Evolutionary conservation across 2,113 vertebrate genomes (phyloP).

Genomic region (Pedionomus torquatus): DNA sequence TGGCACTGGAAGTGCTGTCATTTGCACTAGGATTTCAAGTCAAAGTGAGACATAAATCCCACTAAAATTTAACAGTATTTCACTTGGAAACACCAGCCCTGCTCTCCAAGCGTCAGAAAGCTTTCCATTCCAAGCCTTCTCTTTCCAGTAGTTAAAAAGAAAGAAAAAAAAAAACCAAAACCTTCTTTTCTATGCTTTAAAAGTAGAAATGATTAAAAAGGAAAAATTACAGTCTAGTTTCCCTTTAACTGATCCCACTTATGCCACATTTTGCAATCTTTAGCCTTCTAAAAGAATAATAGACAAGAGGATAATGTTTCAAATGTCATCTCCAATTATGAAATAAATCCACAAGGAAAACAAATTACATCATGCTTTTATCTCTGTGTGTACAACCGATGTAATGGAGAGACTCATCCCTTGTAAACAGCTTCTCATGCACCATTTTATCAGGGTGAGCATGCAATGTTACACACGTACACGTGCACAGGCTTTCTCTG

Average conservation of each 20-base stretch:
- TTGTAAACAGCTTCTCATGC: neutral
- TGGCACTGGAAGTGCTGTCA: neutral
- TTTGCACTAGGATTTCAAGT: neutral
- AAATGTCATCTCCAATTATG: neutral
- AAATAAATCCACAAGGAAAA: slow-evolving; percentile 41
- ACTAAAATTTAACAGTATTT: neutral
- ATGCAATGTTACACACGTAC: neutral
- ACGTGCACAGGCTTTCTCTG: neutral
- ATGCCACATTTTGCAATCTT: neutral
- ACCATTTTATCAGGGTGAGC: neutral
- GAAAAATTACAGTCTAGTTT: neutral
- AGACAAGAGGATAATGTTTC: slow-evolving; percentile 4
- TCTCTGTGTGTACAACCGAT: neutral
- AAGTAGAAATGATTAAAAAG: neutral
- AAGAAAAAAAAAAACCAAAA: neutral
- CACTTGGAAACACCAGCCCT: neutral
- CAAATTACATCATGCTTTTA: slow-evolving; percentile 18
- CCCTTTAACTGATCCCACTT: neutral
- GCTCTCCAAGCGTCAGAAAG: neutral
- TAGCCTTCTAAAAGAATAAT: neutral
- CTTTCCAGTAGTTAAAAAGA: neutral
- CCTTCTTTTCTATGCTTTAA: neutral
- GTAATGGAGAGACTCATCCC: neutral
- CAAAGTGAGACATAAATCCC: neutral
- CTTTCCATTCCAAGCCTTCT: neutral